These are phyloP conservation scores for Sceliomorpha sp. DNA, from an alignment of 2,888 invertebrate genomes.

Conservation along the genomic window DNA sequence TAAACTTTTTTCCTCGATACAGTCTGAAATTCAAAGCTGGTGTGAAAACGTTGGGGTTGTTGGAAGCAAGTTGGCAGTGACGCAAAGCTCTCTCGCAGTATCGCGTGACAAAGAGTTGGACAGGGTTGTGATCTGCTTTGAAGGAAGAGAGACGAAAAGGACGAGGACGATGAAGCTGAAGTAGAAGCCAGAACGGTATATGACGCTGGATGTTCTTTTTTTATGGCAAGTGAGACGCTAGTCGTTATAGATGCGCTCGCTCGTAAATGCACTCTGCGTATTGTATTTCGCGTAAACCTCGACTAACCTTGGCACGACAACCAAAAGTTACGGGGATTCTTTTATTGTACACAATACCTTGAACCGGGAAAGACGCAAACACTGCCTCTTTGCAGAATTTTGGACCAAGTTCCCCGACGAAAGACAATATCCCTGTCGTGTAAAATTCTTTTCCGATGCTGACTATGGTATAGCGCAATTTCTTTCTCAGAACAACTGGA, in stretches of 20 bases:
- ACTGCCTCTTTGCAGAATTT: slow-evolving; percentile 11
- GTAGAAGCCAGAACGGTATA: slow-evolving; percentile 27
- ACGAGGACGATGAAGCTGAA: slow-evolving; percentile 41
- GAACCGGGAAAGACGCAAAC: slow-evolving; percentile 31
- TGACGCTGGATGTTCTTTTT: slow-evolving; percentile 39
- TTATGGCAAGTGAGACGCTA: slow-evolving; percentile 46
- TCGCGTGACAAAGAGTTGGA: slow-evolving; percentile 54
- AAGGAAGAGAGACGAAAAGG: slow-evolving; percentile 33
- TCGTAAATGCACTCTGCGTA: slow-evolving; percentile 46
- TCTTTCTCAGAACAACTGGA: no score
- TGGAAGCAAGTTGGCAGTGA: slow-evolving; percentile 22
- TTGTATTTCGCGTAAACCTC: slow-evolving; percentile 33
- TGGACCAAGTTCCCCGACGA: slow-evolving; percentile 1
- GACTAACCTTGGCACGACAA: slow-evolving; percentile 51
- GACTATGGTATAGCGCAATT: no score
- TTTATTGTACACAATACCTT: slow-evolving; percentile 45
- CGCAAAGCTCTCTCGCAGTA: slow-evolving; percentile 31
- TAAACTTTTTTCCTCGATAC: slow-evolving; percentile 36
- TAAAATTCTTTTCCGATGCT: no score
- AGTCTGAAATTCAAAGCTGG: slow-evolving; percentile 39
- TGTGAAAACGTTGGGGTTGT: slow-evolving; percentile 14
- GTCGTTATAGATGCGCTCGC: slow-evolving; percentile 47
- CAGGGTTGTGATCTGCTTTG: slow-evolving; percentile 51
- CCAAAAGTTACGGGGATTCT: slow-evolving; percentile 35
- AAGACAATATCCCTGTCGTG: no score